phyloP scores from a whole-genome alignment of 53 echinoderm and acorn worm species.

The Luidia sarsii region DNA sequence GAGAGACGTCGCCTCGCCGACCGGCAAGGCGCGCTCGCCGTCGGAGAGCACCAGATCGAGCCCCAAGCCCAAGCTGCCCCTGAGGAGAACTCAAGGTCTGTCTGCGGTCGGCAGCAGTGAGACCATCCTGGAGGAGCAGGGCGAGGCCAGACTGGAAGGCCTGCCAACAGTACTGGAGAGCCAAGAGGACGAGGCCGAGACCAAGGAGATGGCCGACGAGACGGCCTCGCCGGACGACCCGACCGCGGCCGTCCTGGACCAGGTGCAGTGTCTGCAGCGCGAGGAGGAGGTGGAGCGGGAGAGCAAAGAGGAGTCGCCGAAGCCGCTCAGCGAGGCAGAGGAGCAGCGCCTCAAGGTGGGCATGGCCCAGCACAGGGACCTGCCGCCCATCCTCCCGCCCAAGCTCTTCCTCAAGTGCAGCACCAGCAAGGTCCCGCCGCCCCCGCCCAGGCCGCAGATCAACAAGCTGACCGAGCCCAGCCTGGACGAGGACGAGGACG shows the following conservation, averaged over 20 bases:
- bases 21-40: neutral
- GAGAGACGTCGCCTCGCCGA: neutral
- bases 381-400: conserved; percentile 39
- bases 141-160: neutral
- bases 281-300: conserved; percentile 37
- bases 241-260: conserved; percentile 32
- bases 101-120: neutral
- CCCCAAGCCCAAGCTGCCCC: conserved; percentile 21
- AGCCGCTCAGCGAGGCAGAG: neutral
- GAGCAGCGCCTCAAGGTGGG: conserved; percentile 31
- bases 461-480: conserved; percentile 27
- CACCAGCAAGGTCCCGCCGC: conserved; percentile 38
- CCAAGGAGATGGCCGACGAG: conserved; percentile 7
- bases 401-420: conserved; percentile 38
- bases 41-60: conserved; percentile 1
- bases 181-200: conserved; percentile 27
- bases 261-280: conserved; percentile 42
- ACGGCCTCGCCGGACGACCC: conserved; percentile 27
- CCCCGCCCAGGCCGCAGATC: conserved; percentile 30
- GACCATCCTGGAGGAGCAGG: neutral
- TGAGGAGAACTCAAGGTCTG: conserved; percentile 24
- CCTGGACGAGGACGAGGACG: conserved; percentile 28
- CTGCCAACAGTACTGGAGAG: conserved; percentile 47
- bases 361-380: conserved; percentile 41
- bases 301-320: neutral